Evolutionary conservation across 2,888 invertebrate genomes (phyloP).

Genomic region (Coremacera marginata): DNA sequence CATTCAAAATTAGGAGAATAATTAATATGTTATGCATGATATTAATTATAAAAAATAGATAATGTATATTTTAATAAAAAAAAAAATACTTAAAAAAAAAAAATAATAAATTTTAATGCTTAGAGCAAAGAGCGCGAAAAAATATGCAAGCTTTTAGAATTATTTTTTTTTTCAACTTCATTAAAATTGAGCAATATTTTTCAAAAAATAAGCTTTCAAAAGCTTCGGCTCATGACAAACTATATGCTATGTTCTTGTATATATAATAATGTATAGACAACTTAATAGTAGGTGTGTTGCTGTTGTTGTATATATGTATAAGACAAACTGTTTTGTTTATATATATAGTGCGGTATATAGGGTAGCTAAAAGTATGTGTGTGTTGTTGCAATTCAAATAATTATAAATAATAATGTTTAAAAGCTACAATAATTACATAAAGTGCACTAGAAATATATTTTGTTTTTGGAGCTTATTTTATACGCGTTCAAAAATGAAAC

Average conservation of each 20-base stretch:
- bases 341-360: not conserved
- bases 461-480: not conserved
- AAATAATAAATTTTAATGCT: not conserved
- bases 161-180: not conserved
- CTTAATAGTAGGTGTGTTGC: slow-evolving; percentile 11
- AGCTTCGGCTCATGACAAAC: not conserved
- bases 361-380: not conserved
- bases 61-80: slow-evolving; percentile 13
- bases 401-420: not conserved
- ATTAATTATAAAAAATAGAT: not conserved
- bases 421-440: not conserved
- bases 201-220: not conserved
- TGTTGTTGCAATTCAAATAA: not conserved
- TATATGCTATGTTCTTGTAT: slow-evolving; percentile 5
- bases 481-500: slow-evolving; percentile 12
- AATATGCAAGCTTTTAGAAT: not conserved
- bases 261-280: not conserved
- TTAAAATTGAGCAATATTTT: slow-evolving; percentile 28
- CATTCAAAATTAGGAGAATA: not conserved
- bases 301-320: not conserved
- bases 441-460: not conserved
- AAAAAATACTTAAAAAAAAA: not conserved
- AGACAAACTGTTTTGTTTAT: not conserved
- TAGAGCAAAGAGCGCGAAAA: slow-evolving; percentile 14
- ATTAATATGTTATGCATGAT: not conserved